phyloP scores from a whole-genome alignment of 2,113 vertebrate genomes.

The Hystrix brachyura region DNA sequence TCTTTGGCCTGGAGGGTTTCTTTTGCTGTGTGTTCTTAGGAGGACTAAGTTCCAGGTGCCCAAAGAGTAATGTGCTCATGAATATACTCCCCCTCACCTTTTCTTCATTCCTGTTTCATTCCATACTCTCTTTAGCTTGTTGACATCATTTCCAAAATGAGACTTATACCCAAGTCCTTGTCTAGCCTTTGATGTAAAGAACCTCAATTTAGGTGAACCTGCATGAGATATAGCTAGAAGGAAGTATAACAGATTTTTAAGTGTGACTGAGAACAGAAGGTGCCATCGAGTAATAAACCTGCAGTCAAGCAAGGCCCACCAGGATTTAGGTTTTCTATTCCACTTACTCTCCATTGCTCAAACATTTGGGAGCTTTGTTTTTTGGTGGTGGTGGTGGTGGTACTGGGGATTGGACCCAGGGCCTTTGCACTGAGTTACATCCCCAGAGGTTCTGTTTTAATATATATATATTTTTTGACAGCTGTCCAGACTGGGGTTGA shows the following conservation, averaged over 20 bases:
- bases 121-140: neutral
- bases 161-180: neutral
- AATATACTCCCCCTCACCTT: neutral
- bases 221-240: neutral
- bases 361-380: neutral
- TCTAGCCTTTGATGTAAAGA: neutral
- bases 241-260: neutral
- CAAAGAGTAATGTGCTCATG: neutral
- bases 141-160: neutral
- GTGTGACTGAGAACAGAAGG: neutral
- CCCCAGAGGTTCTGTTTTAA: neutral
- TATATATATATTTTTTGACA: neutral
- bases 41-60: neutral
- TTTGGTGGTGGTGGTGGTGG: neutral
- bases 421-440: neutral
- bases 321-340: neutral
- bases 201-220: neutral
- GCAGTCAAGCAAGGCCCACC: neutral
- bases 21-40: neutral
- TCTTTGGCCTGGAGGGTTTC: neutral
- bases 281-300: neutral
- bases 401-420: neutral
- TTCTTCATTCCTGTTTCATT: neutral
- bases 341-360: neutral
- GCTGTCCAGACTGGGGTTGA: neutral